Conservation (phyloP, 2,113 vertebrate genomes). For the Sphaerodactylus townsendi region DNA sequence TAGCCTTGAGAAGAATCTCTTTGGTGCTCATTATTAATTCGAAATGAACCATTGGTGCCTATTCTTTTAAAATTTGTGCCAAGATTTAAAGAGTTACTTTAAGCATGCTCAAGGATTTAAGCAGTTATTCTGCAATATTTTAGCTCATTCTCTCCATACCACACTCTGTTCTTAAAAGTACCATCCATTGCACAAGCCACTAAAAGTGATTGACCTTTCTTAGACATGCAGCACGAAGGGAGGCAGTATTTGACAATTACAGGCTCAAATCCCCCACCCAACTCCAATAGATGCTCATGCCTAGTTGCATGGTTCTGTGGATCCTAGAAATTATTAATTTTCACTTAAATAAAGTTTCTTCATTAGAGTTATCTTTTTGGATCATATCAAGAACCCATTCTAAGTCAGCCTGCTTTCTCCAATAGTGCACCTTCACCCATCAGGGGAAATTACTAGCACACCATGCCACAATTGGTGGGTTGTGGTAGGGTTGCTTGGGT, state of each 20-base stretch:
- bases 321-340: neutral
- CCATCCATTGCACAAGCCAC: neutral
- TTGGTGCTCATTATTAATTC: neutral
- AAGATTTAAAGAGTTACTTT: neutral
- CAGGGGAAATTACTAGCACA: too few relatives aligned
- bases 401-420: neutral
- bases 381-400: neutral
- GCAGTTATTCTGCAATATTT: neutral
- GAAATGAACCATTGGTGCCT: neutral
- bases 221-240: neutral
- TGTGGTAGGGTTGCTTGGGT: too few relatives aligned
- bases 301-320: neutral
- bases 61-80: neutral
- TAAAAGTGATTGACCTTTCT: too few relatives aligned
- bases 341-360: neutral
- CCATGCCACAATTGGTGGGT: too few relatives aligned
- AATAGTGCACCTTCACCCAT: too few relatives aligned
- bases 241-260: neutral
- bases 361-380: neutral
- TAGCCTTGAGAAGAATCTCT: neutral
- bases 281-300: neutral
- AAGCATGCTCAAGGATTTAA: neutral
- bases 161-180: neutral
- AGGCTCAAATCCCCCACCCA: neutral
- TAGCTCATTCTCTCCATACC: neutral